Conservation (phyloP, 30 jellyfish, hydroid and myxozoan species). For the Morbakka virulenta region DNA sequence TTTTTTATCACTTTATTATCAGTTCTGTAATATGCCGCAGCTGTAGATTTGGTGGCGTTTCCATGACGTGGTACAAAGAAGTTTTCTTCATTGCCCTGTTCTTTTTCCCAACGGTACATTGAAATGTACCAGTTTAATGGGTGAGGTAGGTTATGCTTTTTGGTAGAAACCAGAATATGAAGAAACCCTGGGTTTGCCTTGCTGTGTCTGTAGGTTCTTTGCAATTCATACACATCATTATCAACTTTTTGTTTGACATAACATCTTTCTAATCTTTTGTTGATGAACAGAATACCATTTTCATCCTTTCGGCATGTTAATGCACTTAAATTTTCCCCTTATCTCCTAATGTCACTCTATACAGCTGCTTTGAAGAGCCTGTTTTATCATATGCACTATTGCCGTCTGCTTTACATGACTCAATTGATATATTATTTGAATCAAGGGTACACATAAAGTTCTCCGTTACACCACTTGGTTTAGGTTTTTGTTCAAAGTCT, state of each 20-base stretch:
- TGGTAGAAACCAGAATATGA: neutral
- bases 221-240: neutral
- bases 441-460: conserved; percentile 38
- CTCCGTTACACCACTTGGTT: conserved; percentile 21
- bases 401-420: conserved; percentile 32
- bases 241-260: too few species aligned
- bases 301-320: too few species aligned
- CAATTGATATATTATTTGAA: conserved; percentile 4
- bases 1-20: neutral
- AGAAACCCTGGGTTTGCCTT: neutral
- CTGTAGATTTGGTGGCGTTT: conserved; percentile 18
- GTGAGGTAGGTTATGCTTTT: conserved; percentile 1
- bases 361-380: neutral
- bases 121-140: neutral
- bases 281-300: too few species aligned
- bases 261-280: too few species aligned
- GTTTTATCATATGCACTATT: conserved; percentile 32
- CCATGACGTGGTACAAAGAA: neutral
- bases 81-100: neutral
- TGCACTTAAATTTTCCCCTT: neutral
- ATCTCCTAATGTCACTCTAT: neutral
- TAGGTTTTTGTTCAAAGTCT: conserved; percentile 4
- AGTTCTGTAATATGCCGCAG: neutral
- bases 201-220: neutral
- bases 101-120: neutral